Evolutionary conservation across 37 sponge, comb jelly and placozoan genomes (phyloP).

Genomic region (Eunapius fragilis): DNA sequence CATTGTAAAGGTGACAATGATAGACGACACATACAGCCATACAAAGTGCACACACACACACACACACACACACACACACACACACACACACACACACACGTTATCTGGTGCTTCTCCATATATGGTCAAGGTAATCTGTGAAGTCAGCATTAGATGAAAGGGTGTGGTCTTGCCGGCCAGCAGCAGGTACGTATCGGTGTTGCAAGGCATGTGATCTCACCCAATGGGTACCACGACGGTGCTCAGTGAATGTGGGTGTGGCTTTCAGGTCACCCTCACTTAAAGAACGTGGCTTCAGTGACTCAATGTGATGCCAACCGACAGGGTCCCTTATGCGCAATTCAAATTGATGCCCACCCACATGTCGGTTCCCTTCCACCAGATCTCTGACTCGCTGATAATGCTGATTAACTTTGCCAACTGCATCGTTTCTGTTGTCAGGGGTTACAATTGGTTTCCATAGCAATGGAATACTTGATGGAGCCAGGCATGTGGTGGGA

Average conservation of each 20-base stretch:
- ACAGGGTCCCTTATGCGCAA: neutral
- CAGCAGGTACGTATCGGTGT: neutral
- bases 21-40: neutral
- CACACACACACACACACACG: neutral
- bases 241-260: neutral
- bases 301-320: neutral
- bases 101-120: neutral
- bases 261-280: neutral
- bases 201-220: neutral
- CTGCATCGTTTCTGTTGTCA: neutral
- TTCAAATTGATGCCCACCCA: neutral
- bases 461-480: conserved; percentile 3
- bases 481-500: neutral
- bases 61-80: neutral
- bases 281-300: neutral
- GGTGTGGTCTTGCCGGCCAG: neutral
- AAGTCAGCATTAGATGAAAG: conserved; percentile 18
- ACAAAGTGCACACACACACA: neutral
- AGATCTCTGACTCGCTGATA: conserved; percentile 20
- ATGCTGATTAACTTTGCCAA: neutral
- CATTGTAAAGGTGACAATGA: too few species aligned
- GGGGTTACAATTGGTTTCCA: conserved; percentile 5
- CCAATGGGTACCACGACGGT: neutral
- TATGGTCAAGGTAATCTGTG: neutral
- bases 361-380: neutral